Conservation (phyloP, 2,113 vertebrate species). For the Embiotoca jacksoni region DNA sequence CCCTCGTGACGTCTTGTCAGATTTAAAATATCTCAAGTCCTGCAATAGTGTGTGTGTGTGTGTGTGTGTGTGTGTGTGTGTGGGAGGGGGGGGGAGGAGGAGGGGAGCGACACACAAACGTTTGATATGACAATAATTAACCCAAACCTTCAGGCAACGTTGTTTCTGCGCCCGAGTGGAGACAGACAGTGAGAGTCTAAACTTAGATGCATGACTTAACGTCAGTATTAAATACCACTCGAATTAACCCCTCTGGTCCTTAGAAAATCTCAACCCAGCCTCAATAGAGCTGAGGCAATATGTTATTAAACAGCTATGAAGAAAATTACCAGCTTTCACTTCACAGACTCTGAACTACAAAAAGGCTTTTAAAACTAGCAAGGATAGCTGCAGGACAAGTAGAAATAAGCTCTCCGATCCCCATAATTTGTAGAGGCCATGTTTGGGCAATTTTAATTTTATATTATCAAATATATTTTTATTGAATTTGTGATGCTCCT, state of each 20-base stretch:
- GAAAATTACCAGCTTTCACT: conserved; percentile 6
- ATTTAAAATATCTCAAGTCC: conserved; percentile 96
- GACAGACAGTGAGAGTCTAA: conserved; percentile 4
- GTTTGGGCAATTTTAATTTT: too few species aligned
- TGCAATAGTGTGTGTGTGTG: conserved; percentile 52
- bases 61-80: too few species aligned
- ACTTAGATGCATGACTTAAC: conserved; percentile 30
- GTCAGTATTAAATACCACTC: conserved; percentile 38
- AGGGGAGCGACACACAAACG: neutral
- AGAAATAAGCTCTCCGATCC: neutral
- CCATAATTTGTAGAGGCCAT: neutral
- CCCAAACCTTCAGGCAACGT: conserved; percentile 9
- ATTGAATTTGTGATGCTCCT: neutral
- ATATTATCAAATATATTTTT: neutral
- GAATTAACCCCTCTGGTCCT: conserved; percentile 24
- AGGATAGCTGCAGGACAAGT: conserved; percentile 11
- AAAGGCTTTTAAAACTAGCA: conserved; percentile 9
- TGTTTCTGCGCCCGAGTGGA: conserved; percentile 18
- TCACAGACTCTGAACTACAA: conserved; percentile 10
- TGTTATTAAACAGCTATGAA: conserved; percentile 29
- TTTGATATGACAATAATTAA: conserved; percentile 19
- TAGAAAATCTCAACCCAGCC: conserved; percentile 16
- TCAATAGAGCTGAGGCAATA: conserved; percentile 35
- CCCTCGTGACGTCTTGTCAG: conserved; percentile 94
- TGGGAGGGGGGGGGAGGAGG: too few species aligned